Base-by-base conservation (phyloP, 2,113 vertebrate species). In the Colossoma macropomum region DNA sequence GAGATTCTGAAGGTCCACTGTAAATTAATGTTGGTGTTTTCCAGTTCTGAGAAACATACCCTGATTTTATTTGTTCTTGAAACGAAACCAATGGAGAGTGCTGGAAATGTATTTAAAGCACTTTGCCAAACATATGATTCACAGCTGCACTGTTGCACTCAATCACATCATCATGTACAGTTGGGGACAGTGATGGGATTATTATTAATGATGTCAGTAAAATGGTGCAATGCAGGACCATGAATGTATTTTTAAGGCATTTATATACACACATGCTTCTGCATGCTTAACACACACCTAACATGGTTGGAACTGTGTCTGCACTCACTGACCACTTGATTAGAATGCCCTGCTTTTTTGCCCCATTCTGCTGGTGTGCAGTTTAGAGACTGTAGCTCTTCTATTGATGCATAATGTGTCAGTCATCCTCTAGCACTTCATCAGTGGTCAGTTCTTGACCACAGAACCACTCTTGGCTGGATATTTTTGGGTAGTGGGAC, bases 131-230 rank as follows among this genome's bases (percentile, higher is more conserved):
- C 59, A 62, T 11, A n/a, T 25, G 19, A 71, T 21, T 71, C 75
- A 32, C 65, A 62, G 74, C 38, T 71, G 74, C 74, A 30, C 52
- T 41, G 65, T 21, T 71, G 74, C 62, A 77, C 76, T 28, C 60
- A 71, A 77, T 62, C 69, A 52, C 65, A 77, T 56, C 25, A 60
- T 83, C 63, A 76, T 27, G 41, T 70, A 75, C 50, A 30, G 27
- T 32, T 54, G 66, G 63, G 54, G 59, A 63, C 5, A 77, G 50
- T 56, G 68, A 63, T 56, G 70, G 52, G 30, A 52, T 62, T 78
- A 63, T 68, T 23, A 28, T 13, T 65, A 60, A 78, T 79, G 75
- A 32, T 72, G 30, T 63, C 38, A 48, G 68, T 48, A n/a, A 77
- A 72, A 34, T 38, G 3, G 32, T 48, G 45, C 34, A 45, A 76